phyloP scores from a whole-genome alignment of 2,113 vertebrate species.

The Psettodes erumei region DNA sequence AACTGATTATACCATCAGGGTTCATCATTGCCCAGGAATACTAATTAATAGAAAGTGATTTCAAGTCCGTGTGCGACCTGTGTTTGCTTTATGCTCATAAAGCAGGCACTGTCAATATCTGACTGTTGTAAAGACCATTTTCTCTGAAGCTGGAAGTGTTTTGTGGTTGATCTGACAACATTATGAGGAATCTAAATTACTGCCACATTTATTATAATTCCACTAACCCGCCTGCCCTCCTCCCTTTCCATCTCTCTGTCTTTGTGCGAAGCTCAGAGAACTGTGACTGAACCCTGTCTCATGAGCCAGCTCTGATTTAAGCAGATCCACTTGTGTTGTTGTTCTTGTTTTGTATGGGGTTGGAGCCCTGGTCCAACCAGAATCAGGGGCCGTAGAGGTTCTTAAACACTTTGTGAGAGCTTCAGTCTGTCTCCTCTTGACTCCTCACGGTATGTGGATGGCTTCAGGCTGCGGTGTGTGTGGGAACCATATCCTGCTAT shows the following conservation, averaged over 20 bases:
- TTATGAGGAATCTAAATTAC: constrained; percentile 71
- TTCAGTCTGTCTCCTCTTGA: constrained; percentile 53
- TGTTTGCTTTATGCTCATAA: constrained; percentile 3
- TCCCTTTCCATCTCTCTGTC: constrained; percentile 11
- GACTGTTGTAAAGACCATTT: constrained; percentile 20
- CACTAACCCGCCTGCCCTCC: constrained; percentile 19
- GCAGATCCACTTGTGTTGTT: constrained; percentile 49
- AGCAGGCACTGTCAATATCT: constrained; percentile 7
- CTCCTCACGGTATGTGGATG: constrained; percentile 34
- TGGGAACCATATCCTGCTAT: constrained; percentile 51
- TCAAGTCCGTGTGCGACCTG: neutral
- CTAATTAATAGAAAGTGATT: neutral
- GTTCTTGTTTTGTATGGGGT: constrained; percentile 51
- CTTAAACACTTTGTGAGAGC: constrained; percentile 25
- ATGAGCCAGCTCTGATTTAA: constrained; percentile 31
- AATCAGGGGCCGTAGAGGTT: constrained; percentile 28
- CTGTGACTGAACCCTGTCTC: constrained; percentile 51
- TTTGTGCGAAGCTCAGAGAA: constrained; percentile 38
- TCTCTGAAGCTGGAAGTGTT: constrained; percentile 64
- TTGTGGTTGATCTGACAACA: constrained; percentile 69
- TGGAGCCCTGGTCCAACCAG: constrained; percentile 10
- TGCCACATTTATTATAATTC: constrained; percentile 71
- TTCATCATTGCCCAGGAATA: neutral
- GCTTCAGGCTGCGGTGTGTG: constrained; percentile 30
- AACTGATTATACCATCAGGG: neutral